Conservation (phyloP, 2,113 vertebrate genomes). For the Gymnarchus niloticus region DNA sequence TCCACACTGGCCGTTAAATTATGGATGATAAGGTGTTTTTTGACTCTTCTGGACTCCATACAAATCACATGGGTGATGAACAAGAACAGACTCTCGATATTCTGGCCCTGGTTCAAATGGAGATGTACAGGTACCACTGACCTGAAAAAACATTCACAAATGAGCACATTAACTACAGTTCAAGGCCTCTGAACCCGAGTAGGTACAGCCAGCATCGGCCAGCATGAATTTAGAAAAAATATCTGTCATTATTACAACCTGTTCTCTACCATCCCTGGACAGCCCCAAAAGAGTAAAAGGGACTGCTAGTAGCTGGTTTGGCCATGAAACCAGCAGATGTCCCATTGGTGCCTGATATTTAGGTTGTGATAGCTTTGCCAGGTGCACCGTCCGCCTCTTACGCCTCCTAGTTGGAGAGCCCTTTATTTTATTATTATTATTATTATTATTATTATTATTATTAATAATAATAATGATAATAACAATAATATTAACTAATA, state of each 20-base stretch:
- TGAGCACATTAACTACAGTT: background rate
- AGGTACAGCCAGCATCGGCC: background rate
- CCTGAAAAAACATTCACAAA: conserved; percentile 12
- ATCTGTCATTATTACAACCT: conserved; percentile 28
- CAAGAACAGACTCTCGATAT: conserved; percentile 17
- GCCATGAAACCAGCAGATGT: background rate
- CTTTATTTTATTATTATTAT: too few species aligned
- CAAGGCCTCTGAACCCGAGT: conserved; percentile 20
- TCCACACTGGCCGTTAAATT: conserved; percentile 28
- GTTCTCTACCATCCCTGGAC: background rate
- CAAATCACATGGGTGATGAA: conserved; percentile 14
- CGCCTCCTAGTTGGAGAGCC: too few species aligned
- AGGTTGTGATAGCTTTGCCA: background rate
- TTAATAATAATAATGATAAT: too few species aligned
- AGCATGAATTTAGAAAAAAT: conserved; percentile 28
- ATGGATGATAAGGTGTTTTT: conserved; percentile 12
- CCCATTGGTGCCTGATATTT: background rate
- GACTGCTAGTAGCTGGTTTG: conserved; percentile 16
- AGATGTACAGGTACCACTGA: background rate
- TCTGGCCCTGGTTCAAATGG: conserved; percentile 24
- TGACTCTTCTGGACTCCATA: conserved; percentile 16
- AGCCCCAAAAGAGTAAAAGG: conserved; percentile 10
- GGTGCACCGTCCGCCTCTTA: background rate
- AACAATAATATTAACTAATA: too few species aligned
- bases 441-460: too few species aligned